phyloP scores from a whole-genome alignment of 2,113 vertebrate species.

The Phasianus colchicus region DNA sequence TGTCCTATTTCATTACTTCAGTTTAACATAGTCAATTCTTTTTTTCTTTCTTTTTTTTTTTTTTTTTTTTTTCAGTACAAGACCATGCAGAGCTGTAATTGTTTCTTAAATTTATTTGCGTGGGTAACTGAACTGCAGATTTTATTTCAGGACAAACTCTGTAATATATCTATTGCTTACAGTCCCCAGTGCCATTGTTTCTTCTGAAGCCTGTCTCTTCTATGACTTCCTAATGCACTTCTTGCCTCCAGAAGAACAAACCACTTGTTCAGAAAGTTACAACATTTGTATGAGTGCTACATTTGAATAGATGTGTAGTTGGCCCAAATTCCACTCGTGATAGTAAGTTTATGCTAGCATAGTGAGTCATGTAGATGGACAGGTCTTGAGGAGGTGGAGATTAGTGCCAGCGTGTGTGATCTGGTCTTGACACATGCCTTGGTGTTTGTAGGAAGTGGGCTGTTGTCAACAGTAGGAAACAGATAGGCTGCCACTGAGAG shows the following conservation, averaged over 20 bases:
- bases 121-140: background rate
- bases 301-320: background rate
- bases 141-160: background rate
- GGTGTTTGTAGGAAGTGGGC: background rate
- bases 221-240: background rate
- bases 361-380: background rate
- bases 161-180: background rate
- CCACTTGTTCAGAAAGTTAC: background rate
- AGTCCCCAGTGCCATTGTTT: background rate
- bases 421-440: background rate
- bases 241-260: background rate
- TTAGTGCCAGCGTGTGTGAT: background rate
- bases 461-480: background rate
- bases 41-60: background rate
- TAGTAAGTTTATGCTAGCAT: background rate
- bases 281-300: background rate
- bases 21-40: background rate
- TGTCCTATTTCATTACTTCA: background rate
- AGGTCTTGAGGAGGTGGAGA: background rate
- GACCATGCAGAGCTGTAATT: background rate
- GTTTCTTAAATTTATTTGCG: background rate
- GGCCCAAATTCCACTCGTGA: background rate
- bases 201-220: background rate
- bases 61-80: background rate
- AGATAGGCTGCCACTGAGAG: background rate